phyloP scores from a whole-genome alignment of 2,888 invertebrate species.

The Doris montereyensis region DNA sequence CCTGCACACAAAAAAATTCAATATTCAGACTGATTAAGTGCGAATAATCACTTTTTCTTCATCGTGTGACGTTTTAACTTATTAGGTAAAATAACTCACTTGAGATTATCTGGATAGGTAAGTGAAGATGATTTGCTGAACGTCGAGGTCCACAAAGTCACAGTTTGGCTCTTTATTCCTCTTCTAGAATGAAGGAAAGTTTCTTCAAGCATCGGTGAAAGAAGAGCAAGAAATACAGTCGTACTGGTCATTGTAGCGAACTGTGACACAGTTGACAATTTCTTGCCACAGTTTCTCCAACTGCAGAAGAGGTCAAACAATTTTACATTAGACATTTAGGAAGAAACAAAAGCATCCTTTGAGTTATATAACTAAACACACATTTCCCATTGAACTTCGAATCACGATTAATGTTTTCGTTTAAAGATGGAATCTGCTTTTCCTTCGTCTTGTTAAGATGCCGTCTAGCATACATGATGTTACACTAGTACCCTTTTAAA shows the following conservation, averaged over 20 bases:
- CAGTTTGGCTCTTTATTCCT: conserved; percentile 60
- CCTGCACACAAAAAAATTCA: too few species aligned
- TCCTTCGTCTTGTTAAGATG: too few species aligned
- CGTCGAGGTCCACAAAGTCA: conserved; percentile 65
- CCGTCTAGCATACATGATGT: too few species aligned
- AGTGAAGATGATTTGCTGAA: conserved; percentile 58
- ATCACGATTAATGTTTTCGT: too few species aligned
- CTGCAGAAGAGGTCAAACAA: conserved; percentile 55
- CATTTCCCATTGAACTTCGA: too few species aligned
- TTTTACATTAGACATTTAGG: too few species aligned
- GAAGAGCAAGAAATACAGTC: conserved; percentile 61
- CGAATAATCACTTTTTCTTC: too few species aligned
- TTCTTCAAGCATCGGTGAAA: conserved; percentile 62
- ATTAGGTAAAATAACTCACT: conserved; percentile 55
- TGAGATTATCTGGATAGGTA: conserved; percentile 62
- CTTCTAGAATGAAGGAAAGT: conserved; percentile 62
- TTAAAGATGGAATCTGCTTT: too few species aligned
- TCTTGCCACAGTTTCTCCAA: conserved; percentile 67
- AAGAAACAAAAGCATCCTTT: background rate
- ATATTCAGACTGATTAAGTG: too few species aligned
- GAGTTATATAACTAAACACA: background rate
- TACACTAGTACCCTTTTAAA: too few species aligned
- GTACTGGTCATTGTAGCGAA: conserved; percentile 56
- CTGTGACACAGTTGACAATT: conserved; percentile 58
- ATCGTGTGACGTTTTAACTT: too few species aligned